A percentile compares a stretch with the other conserved stretches of the same genome.
Conservation (phyloP, 2,113 vertebrate genomes). For the Hiodon alosoides region DNA sequence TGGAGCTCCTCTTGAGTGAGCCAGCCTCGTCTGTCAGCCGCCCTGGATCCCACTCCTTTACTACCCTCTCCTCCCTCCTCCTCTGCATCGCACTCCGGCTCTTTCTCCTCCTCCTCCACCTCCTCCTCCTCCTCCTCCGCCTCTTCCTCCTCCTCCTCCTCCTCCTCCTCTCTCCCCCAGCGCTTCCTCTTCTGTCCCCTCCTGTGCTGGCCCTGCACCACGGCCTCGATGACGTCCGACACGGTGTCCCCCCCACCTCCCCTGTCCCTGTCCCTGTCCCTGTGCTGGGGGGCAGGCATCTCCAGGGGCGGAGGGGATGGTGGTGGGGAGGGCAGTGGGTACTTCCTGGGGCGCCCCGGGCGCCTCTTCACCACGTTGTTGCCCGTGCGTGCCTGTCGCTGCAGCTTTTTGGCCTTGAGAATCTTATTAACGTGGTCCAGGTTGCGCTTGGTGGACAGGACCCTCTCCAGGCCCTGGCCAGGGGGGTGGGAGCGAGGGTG, state of each 20-base stretch:
- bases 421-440: constrained; percentile 98
- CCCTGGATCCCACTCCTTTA: constrained; percentile 55
- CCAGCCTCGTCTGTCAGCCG: constrained; percentile 55
- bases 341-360: constrained; percentile 86
- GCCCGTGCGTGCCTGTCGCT: constrained; percentile 95
- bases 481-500: constrained; percentile 24
- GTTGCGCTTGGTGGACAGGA: constrained; percentile 85
- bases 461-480: constrained; percentile 29
- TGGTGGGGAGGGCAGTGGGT: constrained; percentile 70
- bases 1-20: constrained; percentile 57
- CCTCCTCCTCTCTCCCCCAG: constrained; percentile 55
- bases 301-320: constrained; percentile 50
- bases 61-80: constrained; percentile 50
- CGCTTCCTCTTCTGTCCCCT: constrained; percentile 57
- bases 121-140: constrained; percentile 26
- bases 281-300: constrained; percentile 33
- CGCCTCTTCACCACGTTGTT: constrained; percentile 93
- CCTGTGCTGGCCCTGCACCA: constrained; percentile 73
- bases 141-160: constrained; percentile 20
- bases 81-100: constrained; percentile 39
- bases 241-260: constrained; percentile 69
- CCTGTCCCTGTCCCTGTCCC: constrained; percentile 42
- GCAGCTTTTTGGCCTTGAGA: constrained; percentile 93
- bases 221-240: constrained; percentile 86
- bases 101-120: constrained; percentile 34